These are phyloP conservation scores for Samia ricini DNA, from an alignment of 1,140 invertebrate species.

Conservation along the genomic window DNA sequence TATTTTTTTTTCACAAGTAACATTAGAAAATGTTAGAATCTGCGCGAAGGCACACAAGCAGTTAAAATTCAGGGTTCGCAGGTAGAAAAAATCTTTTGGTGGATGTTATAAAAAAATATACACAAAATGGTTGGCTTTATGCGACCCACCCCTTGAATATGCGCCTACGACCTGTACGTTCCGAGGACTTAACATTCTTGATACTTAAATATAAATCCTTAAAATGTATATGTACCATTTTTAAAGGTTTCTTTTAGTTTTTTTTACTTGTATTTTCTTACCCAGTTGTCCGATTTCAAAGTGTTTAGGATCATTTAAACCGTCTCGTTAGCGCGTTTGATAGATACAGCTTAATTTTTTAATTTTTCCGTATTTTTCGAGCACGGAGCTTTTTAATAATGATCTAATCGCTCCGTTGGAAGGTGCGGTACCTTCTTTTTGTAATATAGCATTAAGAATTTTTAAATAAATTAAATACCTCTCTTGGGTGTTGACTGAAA, in stretches of 20 bases:
- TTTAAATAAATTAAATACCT: too few species aligned
- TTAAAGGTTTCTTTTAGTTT: background rate
- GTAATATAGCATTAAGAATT: too few species aligned
- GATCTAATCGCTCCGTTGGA: too few species aligned
- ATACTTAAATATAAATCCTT: constrained; percentile 26
- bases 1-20: constrained; percentile 2
- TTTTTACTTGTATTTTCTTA: background rate
- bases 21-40: constrained; percentile 29
- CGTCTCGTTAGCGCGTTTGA: too few species aligned
- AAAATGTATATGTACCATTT: background rate
- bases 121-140: constrained; percentile 60
- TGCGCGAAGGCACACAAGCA: constrained; percentile 49
- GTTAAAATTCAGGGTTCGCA: constrained; percentile 61
- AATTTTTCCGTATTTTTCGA: too few species aligned
- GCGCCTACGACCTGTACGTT: constrained; percentile 55
- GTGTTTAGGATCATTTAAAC: too few species aligned
- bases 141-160: constrained; percentile 55
- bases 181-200: constrained; percentile 29
- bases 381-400: too few species aligned
- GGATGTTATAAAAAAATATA: constrained; percentile 52
- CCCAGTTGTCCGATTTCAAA: background rate
- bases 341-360: too few species aligned
- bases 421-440: too few species aligned
- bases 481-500: too few species aligned
- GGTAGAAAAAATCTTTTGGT: constrained; percentile 67